Percentiles rank a stretch among this genome's conserved stretches.
Evolutionary conservation across 2,797 vertebrate genomes (phyloP).

Genomic region (Sebastes iracundus): DNA sequence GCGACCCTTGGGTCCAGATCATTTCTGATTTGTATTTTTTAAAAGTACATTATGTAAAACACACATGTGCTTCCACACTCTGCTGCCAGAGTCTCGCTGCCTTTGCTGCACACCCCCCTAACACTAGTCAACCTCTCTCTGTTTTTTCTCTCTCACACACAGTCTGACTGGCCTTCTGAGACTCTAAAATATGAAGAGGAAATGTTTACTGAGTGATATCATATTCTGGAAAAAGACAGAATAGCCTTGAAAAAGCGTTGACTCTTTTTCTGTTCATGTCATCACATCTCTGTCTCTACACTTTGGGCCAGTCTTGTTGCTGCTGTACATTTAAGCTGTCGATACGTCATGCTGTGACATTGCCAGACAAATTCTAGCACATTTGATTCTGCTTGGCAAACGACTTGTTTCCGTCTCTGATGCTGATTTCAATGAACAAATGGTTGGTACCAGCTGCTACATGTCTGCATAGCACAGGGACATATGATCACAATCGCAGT

Average conservation of each 20-base stretch:
- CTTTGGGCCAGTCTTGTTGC: not conserved
- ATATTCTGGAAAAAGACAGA: conserved; percentile 37
- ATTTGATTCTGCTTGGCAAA: conserved; percentile 1
- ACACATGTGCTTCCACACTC: not conserved
- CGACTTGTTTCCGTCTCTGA: not conserved
- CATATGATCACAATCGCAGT: too few species aligned
- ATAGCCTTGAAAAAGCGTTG: conserved; percentile 20
- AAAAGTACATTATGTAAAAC: conserved; percentile 17
- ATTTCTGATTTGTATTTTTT: not conserved
- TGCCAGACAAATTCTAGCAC: not conserved
- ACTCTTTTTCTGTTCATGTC: not conserved
- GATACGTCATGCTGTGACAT: not conserved
- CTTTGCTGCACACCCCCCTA: not conserved
- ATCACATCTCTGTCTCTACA: not conserved
- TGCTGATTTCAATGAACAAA: conserved; percentile 25
- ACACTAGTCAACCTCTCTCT: conserved; percentile 19
- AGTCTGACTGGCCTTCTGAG: conserved; percentile 14
- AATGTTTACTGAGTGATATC: conserved; percentile 63
- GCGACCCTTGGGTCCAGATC: not conserved
- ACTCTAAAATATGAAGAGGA: conserved; percentile 56
- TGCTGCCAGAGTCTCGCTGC: not conserved
- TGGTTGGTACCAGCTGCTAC: not conserved
- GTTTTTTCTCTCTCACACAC: not conserved
- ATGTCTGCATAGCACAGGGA: not conserved
- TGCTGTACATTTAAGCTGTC: not conserved